A percentile compares a stretch with the other conserved stretches of the same genome.
These are phyloP conservation scores for Propithecus coquereli DNA, from an alignment of 2,113 vertebrate genomes.

Conservation along the genomic window DNA sequence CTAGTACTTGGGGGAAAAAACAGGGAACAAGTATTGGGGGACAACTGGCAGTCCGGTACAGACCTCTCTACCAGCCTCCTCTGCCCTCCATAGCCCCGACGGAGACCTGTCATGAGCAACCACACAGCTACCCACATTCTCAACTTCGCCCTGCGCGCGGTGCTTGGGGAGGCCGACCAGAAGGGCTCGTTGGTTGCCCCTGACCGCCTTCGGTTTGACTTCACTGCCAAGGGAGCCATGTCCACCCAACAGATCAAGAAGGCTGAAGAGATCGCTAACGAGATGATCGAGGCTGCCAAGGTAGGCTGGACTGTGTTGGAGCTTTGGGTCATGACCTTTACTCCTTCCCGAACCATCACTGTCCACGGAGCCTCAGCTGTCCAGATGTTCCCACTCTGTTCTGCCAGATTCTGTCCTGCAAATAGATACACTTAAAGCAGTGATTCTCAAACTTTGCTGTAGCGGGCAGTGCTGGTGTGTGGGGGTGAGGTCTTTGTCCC, in stretches of 20 bases:
- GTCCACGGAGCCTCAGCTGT: rapidly evolving
- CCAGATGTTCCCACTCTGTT: rapidly evolving
- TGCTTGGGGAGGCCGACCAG: conserved; percentile 97
- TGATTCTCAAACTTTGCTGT: background rate
- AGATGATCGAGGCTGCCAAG: conserved; percentile 92
- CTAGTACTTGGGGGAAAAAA: background rate
- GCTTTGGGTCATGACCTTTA: background rate
- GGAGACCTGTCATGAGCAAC: conserved; percentile 96
- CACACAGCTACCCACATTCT: conserved; percentile 97
- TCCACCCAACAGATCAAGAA: conserved; percentile 90
- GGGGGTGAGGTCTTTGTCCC: background rate
- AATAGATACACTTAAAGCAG: background rate
- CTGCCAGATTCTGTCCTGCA: background rate
- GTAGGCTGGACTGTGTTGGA: conserved; percentile 63
- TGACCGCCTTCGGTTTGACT: conserved; percentile 95
- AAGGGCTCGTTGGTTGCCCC: conserved; percentile 95
- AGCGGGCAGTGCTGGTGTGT: background rate
- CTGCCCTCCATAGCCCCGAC: conserved; percentile 84
- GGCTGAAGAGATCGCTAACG: conserved; percentile 89
- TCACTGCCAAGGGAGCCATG: conserved; percentile 95
- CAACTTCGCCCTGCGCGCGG: conserved; percentile 92
- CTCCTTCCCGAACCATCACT: background rate
- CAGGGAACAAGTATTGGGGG: background rate
- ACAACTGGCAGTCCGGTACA: rapidly evolving
- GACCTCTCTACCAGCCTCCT: background rate